A percentile compares a stretch with the other conserved stretches of the same genome.
Evolutionary conservation across 2,797 vertebrate genomes (phyloP).

Genomic region (Peromyscus nudipes): DNA sequence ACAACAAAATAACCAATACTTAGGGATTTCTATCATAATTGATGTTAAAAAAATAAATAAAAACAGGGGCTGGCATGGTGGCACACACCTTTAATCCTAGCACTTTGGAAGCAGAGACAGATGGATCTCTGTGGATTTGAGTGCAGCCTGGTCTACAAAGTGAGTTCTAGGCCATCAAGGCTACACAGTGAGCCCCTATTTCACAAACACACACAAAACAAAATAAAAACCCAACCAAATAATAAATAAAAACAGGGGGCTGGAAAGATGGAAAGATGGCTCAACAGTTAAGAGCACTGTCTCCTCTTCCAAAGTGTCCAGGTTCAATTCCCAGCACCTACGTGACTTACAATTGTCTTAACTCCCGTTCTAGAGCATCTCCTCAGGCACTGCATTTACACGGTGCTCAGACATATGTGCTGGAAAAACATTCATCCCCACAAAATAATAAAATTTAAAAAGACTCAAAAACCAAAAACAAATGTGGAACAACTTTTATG

Average conservation of each 20-base stretch:
- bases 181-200: neutral
- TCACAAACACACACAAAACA: neutral
- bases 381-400: neutral
- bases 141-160: neutral
- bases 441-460: conserved; percentile 3
- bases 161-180: neutral
- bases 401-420: neutral
- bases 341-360: neutral
- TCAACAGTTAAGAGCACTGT: neutral
- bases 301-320: neutral
- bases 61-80: neutral
- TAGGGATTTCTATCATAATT: conserved; percentile 6
- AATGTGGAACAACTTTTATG: conserved; percentile 48
- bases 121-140: neutral
- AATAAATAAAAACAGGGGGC: neutral
- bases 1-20: neutral
- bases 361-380: neutral
- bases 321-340: neutral
- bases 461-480: neutral
- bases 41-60: conserved; percentile 30
- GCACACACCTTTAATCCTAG: neutral
- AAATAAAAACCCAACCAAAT: neutral
- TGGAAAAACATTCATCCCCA: neutral
- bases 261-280: neutral
- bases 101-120: neutral